These are phyloP conservation scores for Drepana falcataria DNA, from an alignment of 2,888 invertebrate species.

Conservation along the genomic window DNA sequence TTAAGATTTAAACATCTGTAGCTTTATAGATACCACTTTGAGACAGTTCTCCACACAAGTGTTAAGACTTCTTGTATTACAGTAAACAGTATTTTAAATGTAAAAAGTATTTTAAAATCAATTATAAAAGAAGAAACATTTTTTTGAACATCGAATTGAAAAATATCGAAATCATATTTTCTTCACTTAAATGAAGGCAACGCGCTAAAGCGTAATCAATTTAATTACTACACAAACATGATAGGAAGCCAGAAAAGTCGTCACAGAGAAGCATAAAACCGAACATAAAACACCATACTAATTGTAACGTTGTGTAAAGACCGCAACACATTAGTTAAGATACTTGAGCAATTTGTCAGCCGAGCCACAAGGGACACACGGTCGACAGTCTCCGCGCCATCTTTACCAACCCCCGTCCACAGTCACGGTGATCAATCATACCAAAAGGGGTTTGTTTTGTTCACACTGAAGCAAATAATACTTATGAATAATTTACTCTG, in stretches of 20 bases:
- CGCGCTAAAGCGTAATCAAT: not conserved
- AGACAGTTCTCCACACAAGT: too few relatives aligned
- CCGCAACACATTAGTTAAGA: slow-evolving; percentile 13
- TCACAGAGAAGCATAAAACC: not conserved
- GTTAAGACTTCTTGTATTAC: too few relatives aligned
- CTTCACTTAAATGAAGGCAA: not conserved
- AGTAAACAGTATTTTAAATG: too few relatives aligned
- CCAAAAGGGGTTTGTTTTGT: slow-evolving; percentile 16
- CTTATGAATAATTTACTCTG: slow-evolving; percentile 40
- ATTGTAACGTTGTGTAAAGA: not conserved
- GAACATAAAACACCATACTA: not conserved
- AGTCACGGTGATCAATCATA: slow-evolving; percentile 45
- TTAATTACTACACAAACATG: not conserved
- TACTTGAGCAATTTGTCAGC: slow-evolving; percentile 25
- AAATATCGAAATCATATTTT: not conserved
- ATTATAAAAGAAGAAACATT: too few relatives aligned
- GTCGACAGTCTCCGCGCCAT: slow-evolving; percentile 22
- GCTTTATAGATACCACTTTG: too few relatives aligned
- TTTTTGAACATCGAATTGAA: too few relatives aligned
- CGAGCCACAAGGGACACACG: slow-evolving; percentile 18
- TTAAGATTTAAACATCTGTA: too few relatives aligned
- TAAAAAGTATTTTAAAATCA: too few relatives aligned
- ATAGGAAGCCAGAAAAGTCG: not conserved
- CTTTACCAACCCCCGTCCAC: slow-evolving; percentile 25
- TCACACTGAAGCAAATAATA: slow-evolving; percentile 24